Evolutionary conservation across 2,797 vertebrate genomes (phyloP), one percentile per base, ranked within the genome.

Genomic region (Capromys pilorides): DNA sequence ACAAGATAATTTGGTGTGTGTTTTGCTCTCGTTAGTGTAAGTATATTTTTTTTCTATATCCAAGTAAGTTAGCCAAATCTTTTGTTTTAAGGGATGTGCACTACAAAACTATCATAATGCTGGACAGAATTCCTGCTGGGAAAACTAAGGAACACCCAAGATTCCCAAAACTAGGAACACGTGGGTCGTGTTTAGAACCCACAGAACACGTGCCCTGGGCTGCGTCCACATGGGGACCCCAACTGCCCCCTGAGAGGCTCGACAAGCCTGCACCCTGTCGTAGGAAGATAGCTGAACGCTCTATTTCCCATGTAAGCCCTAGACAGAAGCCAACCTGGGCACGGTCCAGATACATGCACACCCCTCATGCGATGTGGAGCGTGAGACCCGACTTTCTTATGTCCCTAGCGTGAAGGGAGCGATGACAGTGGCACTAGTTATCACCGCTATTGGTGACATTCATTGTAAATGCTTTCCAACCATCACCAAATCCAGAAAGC

Each of bases 401-500:
- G 21, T 7, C 21, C 31, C 18, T 33, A 19, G 51, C 69, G 41
- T 62, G 57, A n/a, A n/a, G 31, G 97, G 83, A 82, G 77, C 95
- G 84, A 91, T 90, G 67, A 97, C 97, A 28, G 57, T 97, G 64
- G 93, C 95, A 83, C 88, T 96, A 1, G 97, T 93, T 22, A 18
- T 67, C 31, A 2, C 95, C 97, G 71, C 93, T 98, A 86, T 97
- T 98, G 59, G 98, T 45, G 98, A 97, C 77, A 98, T 71, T 22
- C 97, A 96, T 83, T 97, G 96, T 45, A 97, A 94, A 88, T 97
- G 95, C 41, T 98, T 98, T 18, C 95, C 97, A 92, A 59, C 97
- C 97, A 19, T 98, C 98, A 75, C 98, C 98, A 57, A 98, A 98
- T 41, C 96, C 97, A 1, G 97, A 75, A 93, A 98, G 98, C 41